A percentile compares a stretch with the other conserved stretches of the same genome.
These are phyloP conservation scores for Pangasius mekongensis DNA, from an alignment of 2,797 vertebrate species.

Conservation along the genomic window DNA sequence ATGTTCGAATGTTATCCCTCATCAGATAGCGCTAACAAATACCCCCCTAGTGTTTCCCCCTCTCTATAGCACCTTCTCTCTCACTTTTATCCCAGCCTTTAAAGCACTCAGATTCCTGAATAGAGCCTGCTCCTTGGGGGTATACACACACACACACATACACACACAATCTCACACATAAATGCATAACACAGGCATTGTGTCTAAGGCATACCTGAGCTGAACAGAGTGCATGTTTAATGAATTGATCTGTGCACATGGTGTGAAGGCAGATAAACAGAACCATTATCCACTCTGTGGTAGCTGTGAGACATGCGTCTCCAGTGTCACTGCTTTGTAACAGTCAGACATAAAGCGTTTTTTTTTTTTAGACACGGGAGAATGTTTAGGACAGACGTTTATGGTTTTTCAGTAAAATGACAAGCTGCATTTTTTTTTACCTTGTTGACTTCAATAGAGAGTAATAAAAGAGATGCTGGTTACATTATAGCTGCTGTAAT, in stretches of 20 bases:
- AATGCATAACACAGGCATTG: slow-evolving; percentile 25
- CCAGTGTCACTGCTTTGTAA: background rate
- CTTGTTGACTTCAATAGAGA: background rate
- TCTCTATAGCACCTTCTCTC: slow-evolving; percentile 45
- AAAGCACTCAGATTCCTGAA: slow-evolving; percentile 41
- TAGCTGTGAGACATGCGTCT: background rate
- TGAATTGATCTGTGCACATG: slow-evolving; percentile 52
- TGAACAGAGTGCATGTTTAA: slow-evolving; percentile 39
- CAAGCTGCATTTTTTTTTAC: too few relatives aligned
- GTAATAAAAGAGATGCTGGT: background rate
- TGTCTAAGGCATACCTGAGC: slow-evolving; percentile 40
- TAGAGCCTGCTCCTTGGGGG: slow-evolving; percentile 32
- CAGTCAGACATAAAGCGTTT: background rate
- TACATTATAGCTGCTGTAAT: background rate
- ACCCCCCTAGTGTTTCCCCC: slow-evolving; percentile 49
- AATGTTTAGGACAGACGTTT: background rate
- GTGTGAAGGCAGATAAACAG: slow-evolving; percentile 56
- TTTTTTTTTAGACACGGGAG: background rate
- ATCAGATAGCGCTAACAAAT: slow-evolving; percentile 75
- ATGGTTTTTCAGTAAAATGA: background rate
- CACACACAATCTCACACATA: slow-evolving; percentile 15
- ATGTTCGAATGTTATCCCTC: slow-evolving; percentile 63
- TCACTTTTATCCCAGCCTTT: slow-evolving; percentile 37
- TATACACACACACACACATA: slow-evolving; percentile 5
- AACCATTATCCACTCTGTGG: slow-evolving; percentile 51